Conservation (phyloP, 2,797 vertebrate genomes). For the Spinus pinus region DNA sequence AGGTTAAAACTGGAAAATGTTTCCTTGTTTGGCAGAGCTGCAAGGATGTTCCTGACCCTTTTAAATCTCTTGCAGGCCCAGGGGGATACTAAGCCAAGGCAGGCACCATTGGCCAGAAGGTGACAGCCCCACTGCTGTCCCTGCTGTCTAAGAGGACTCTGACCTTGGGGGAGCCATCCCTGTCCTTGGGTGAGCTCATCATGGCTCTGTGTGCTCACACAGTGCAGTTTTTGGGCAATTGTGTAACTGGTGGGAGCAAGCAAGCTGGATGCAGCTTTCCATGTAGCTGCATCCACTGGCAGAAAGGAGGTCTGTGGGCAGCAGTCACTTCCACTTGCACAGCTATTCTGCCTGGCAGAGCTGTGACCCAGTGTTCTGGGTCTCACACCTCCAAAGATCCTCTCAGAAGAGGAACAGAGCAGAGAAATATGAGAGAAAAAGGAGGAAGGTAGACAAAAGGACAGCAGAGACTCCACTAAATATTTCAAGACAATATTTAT, state of each 20-base stretch:
- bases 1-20: neutral
- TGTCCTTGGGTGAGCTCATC: neutral
- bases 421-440: neutral
- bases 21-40: neutral
- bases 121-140: neutral
- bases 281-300: neutral
- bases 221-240: fast-evolving
- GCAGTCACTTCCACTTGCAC: neutral
- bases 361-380: fast-evolving
- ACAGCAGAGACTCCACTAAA: neutral
- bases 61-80: neutral
- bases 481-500: neutral
- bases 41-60: neutral
- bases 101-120: neutral
- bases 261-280: neutral
- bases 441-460: neutral
- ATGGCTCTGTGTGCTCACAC: fast-evolving
- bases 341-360: neutral
- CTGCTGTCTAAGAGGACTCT: fast-evolving
- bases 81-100: neutral
- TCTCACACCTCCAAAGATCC: neutral
- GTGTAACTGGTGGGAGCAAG: neutral
- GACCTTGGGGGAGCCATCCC: neutral
- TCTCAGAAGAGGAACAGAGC: neutral
- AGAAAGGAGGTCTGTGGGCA: neutral